Base-by-base conservation (phyloP, 2,888 invertebrate genomes). In the Acanthosepion esculentum region DNA sequence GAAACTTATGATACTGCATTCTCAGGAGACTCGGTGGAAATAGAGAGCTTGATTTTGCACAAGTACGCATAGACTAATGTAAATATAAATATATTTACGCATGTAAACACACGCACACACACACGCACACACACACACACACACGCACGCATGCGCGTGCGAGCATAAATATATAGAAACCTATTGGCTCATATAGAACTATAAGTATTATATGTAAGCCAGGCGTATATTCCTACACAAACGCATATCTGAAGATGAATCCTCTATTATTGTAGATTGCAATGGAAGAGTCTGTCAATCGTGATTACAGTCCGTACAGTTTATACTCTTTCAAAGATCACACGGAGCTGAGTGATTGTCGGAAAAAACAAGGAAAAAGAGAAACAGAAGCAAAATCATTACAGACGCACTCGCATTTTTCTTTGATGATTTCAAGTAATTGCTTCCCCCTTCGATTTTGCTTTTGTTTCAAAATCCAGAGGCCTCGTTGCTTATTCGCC, bases 371-470 rank as follows among this genome's bases (percentile, higher is more conserved):
- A 59, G 6, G 6, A 6, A 23, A 23, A 59, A 0, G 20, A 59
- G 23, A 59, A 59, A 59, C n/a, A 78, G n/a, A 78, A n/a, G 15
- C 12, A 78, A 78, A 78, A 78, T 78, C n/a, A 33, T 78, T 78
- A 23, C 3, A 78, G 23, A 59, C 23, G 20, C n/a, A 78, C 33
- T 78, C 33, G 78, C 78, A 78, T 12, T 3, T 33, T 78, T 78
- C 78, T 78, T 78, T 78, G 78, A 78, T 78, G n/a, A 78, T 78
- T 78, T 78, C 15, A 78, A 78, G 78, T 78, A 78, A 78, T 78
- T 78, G 78, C 78, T 78, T 78, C 33, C 33, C 78, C 8, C n/a
- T 78, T 78, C 78, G 78, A 78, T 78, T 78, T 78, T 78, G 15
- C 33, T 18, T 78, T n/a, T 0, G n/a, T 78, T 78, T 78, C 33